Evolutionary conservation across 2,888 invertebrate genomes (phyloP).

Genomic region (Lithophane socia): DNA sequence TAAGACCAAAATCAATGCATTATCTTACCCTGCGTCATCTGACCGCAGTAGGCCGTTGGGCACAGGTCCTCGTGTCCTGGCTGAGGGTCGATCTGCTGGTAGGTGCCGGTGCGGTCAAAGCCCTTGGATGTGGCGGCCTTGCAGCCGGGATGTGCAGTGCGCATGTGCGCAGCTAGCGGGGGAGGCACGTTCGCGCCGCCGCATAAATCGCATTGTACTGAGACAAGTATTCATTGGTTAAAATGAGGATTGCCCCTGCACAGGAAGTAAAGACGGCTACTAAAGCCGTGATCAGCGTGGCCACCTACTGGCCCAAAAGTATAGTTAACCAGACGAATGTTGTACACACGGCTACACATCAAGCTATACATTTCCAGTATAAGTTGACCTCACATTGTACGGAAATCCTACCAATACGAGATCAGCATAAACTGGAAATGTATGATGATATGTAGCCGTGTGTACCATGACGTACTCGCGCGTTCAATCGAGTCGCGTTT

Average conservation of each 20-base stretch:
- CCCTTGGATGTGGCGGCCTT: conserved; percentile 96
- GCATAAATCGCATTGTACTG: conserved; percentile 95
- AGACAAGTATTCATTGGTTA: neutral
- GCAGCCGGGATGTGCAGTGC: conserved; percentile 97
- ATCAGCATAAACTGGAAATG: too few species aligned
- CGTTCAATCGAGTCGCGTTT: neutral
- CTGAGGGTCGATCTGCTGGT: conserved; percentile 91
- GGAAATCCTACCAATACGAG: too few species aligned
- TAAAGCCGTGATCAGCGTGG: neutral
- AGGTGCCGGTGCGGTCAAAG: conserved; percentile 97
- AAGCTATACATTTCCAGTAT: too few species aligned
- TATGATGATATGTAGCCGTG: too few species aligned
- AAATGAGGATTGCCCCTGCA: neutral
- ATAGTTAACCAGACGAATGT: too few species aligned
- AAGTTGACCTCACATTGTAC: too few species aligned
- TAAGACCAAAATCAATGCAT: neutral
- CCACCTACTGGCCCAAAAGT: neutral
- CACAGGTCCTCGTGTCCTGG: conserved; percentile 70
- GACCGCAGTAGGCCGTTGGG: conserved; percentile 77
- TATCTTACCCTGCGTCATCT: conserved; percentile 78
- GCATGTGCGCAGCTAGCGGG: conserved; percentile 98
- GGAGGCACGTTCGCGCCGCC: conserved; percentile 92
- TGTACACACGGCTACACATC: too few species aligned
- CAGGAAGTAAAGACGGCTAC: neutral
- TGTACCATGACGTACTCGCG: neutral